Conservation (phyloP, 2,888 invertebrate species). For the Calameuta idolon region DNA sequence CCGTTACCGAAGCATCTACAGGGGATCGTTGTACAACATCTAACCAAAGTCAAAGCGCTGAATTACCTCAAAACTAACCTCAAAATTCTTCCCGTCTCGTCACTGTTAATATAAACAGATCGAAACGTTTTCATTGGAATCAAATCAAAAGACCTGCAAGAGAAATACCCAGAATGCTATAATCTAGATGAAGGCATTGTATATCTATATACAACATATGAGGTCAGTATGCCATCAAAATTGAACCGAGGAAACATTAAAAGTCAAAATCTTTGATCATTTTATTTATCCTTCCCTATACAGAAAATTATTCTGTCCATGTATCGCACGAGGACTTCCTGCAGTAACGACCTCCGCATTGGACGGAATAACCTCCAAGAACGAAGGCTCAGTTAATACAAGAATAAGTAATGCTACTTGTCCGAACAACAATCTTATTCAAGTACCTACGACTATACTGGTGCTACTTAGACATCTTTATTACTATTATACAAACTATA, state of each 20-base stretch:
- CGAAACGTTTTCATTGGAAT: neutral
- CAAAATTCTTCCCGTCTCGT: no score
- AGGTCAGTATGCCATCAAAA: neutral
- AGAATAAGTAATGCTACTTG: neutral
- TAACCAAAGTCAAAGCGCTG: no score
- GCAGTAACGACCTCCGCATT: neutral
- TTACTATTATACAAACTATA: neutral
- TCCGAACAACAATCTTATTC: neutral
- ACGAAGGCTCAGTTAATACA: neutral
- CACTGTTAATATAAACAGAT: no score
- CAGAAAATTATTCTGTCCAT: neutral
- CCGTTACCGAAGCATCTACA: no score
- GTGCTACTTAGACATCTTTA: neutral
- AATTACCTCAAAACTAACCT: no score
- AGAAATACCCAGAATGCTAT: neutral
- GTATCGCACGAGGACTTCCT: neutral
- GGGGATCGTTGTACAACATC: no score
- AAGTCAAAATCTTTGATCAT: neutral
- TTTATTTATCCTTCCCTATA: neutral
- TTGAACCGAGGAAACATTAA: neutral
- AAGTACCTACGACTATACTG: neutral
- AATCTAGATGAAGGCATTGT: neutral
- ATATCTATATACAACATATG: neutral
- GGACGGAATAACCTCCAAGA: neutral
- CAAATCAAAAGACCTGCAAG: neutral